Percentiles rank a stretch among this genome's conserved stretches.
These are phyloP conservation scores for Lethrus apterus DNA, from an alignment of 1,140 invertebrate species.

Conservation along the genomic window DNA sequence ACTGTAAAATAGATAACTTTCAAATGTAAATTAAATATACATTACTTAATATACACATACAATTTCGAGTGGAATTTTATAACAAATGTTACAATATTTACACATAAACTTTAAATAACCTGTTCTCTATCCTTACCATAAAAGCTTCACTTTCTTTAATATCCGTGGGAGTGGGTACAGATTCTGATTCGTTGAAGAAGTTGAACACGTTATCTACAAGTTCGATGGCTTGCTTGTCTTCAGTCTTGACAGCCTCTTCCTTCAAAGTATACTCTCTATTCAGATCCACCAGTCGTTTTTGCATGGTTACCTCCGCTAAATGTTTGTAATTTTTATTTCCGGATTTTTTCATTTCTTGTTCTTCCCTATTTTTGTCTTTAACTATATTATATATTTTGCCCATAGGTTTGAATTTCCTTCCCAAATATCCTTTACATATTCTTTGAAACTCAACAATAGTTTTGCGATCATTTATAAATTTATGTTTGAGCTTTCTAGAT, in stretches of 20 bases:
- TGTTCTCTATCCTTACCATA: slow-evolving; percentile 19
- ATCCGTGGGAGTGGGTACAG: slow-evolving; percentile 36
- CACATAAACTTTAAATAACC: slow-evolving; percentile 2
- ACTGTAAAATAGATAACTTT: neutral
- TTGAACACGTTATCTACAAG: slow-evolving; percentile 52
- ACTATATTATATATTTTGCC: slow-evolving; percentile 47
- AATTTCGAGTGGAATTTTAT: too few species aligned
- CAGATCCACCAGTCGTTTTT: slow-evolving; percentile 57
- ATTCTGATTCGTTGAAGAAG: slow-evolving; percentile 47
- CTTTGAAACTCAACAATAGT: slow-evolving; percentile 66
- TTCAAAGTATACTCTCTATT: slow-evolving; percentile 44
- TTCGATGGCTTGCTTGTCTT: slow-evolving; percentile 49
- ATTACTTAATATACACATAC: too few species aligned
- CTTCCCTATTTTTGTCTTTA: slow-evolving; percentile 50
- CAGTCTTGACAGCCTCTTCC: slow-evolving; percentile 37
- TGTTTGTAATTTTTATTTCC: slow-evolving; percentile 58
- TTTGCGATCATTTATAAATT: slow-evolving; percentile 64
- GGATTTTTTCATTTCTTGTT: slow-evolving; percentile 52
- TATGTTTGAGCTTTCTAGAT: slow-evolving; percentile 64
- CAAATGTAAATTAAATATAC: neutral
- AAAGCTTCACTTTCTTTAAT: slow-evolving; percentile 19
- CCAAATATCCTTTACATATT: slow-evolving; percentile 63
- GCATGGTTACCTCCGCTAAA: slow-evolving; percentile 62
- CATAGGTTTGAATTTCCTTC: slow-evolving; percentile 45
- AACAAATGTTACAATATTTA: too few species aligned